Percentiles rank a stretch among this genome's conserved stretches.
Evolutionary conservation across 2,797 vertebrate species (phyloP).

Genomic region (Sebastes steindachneri): DNA sequence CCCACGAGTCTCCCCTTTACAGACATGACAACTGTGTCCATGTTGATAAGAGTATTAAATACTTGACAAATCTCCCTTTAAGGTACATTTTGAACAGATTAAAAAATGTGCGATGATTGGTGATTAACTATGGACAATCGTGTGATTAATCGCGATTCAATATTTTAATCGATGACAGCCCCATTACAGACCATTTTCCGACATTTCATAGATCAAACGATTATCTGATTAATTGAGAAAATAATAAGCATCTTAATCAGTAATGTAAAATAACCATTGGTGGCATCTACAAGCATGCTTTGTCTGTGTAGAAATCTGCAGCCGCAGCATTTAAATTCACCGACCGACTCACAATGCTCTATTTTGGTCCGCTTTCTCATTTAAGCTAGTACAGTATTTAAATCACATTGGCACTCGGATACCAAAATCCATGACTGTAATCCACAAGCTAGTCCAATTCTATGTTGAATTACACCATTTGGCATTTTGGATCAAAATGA

Average conservation of each 20-base stretch:
- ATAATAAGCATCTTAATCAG: neutral
- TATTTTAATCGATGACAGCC: too few species aligned
- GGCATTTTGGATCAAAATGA: slow-evolving; percentile 52
- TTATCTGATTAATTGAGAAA: neutral
- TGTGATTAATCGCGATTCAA: too few species aligned
- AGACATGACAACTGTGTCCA: too few species aligned
- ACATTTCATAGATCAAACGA: neutral
- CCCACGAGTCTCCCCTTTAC: too few species aligned
- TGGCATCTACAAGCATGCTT: neutral
- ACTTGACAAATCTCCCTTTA: too few species aligned
- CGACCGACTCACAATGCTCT: slow-evolving; percentile 8
- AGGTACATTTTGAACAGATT: too few species aligned
- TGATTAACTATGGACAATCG: too few species aligned
- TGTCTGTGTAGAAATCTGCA: neutral
- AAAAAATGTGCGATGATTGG: too few species aligned
- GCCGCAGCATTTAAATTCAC: slow-evolving; percentile 3
- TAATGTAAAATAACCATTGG: neutral
- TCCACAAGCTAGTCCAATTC: slow-evolving; percentile 44
- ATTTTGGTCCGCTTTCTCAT: slow-evolving; percentile 27
- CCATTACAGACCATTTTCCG: too few species aligned
- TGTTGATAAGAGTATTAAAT: too few species aligned
- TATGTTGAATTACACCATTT: slow-evolving; percentile 49
- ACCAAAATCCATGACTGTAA: slow-evolving; percentile 46
- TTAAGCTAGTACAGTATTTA: slow-evolving; percentile 39
- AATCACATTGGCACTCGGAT: slow-evolving; percentile 17